Conservation (phyloP, 2,888 invertebrate species). For the Busseola fusca region DNA sequence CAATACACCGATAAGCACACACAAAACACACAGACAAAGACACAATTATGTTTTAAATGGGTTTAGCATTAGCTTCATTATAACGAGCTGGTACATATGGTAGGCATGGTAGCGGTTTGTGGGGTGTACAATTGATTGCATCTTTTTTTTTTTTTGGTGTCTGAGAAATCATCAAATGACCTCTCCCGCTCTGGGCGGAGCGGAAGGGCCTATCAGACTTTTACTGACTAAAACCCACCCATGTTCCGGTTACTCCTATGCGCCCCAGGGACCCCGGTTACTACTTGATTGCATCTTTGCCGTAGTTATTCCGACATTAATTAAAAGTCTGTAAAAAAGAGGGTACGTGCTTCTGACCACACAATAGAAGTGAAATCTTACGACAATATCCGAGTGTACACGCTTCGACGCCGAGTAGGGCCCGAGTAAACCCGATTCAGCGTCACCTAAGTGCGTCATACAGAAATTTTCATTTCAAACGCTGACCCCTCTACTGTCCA, state of each 20-base stretch:
- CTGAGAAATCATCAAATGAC: no score
- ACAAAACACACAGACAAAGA: background rate
- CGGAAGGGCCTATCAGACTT: no score
- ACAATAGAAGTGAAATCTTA: background rate
- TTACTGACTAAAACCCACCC: no score
- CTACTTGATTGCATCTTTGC: no score
- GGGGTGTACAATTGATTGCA: no score
- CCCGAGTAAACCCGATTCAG: background rate
- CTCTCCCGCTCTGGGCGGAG: no score
- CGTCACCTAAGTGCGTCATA: background rate
- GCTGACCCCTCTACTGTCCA: slow-evolving; percentile 6
- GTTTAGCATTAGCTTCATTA: no score
- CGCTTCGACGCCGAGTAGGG: background rate
- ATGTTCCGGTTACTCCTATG: no score
- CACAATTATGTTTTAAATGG: background rate
- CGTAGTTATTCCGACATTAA: background rate
- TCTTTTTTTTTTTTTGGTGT: no score
- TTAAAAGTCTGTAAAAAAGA: background rate
- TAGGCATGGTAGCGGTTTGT: no score
- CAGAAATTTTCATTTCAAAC: background rate
- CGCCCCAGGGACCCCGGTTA: no score
- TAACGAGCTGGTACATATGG: no score
- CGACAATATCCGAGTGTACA: background rate
- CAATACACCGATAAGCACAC: background rate
- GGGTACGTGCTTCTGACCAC: background rate